Conservation (phyloP, 2,797 vertebrate species). For the Lagodon rhomboides region DNA sequence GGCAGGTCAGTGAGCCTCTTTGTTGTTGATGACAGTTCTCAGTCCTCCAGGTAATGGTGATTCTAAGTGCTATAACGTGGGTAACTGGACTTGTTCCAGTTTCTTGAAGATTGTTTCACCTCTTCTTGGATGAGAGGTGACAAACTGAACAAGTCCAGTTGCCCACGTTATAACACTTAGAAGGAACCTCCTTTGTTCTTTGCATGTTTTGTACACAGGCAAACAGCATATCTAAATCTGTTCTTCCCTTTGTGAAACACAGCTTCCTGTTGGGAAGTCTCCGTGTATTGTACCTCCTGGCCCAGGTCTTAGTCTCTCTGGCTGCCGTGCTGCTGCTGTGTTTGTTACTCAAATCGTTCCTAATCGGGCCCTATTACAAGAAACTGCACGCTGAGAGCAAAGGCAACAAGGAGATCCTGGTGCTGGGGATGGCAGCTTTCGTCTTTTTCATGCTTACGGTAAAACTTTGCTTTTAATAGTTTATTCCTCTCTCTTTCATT, state of each 20-base stretch:
- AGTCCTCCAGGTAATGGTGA: too few species aligned
- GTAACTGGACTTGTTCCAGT: too few species aligned
- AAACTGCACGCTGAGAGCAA: conserved; percentile 94
- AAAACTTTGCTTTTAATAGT: conserved; percentile 13
- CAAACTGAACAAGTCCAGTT: too few species aligned
- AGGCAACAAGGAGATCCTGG: conserved; percentile 96
- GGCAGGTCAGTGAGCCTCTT: conserved; percentile 84
- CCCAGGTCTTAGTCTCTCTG: conserved; percentile 91
- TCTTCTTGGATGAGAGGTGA: too few species aligned
- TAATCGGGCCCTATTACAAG: conserved; percentile 94
- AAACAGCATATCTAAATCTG: conserved; percentile 1
- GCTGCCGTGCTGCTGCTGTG: conserved; percentile 92
- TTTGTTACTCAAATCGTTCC: conserved; percentile 89
- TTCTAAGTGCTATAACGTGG: too few species aligned
- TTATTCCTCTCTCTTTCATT: background rate
- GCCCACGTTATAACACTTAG: too few species aligned
- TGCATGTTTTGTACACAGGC: background rate
- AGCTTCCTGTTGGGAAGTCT: conserved; percentile 90
- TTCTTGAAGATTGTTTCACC: too few species aligned
- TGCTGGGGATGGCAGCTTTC: conserved; percentile 94
- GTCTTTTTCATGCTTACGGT: conserved; percentile 96
- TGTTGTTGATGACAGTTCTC: too few species aligned
- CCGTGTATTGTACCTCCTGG: conserved; percentile 88
- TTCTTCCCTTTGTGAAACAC: conserved; percentile 50
- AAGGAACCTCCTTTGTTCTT: background rate